These are phyloP conservation scores for Fragum fragum DNA, from an alignment of 2,888 invertebrate genomes.

Conservation along the genomic window DNA sequence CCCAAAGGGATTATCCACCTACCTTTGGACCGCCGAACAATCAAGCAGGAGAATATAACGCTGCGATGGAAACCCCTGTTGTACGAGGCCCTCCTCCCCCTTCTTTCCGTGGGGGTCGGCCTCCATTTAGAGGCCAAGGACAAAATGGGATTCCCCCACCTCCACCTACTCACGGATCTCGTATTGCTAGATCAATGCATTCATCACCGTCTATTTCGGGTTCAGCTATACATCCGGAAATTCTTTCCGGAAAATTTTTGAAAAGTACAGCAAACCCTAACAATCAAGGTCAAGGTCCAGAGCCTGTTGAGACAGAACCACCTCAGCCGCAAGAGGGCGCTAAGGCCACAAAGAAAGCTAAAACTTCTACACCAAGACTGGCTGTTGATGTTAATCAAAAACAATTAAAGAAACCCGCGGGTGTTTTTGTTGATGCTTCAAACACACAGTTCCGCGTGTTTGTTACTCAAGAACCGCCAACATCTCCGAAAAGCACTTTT, in stretches of 20 bases:
- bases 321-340: background rate
- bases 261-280: background rate
- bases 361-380: background rate
- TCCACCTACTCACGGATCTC: background rate
- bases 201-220: background rate
- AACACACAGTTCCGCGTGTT: background rate
- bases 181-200: conserved; percentile 13
- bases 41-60: background rate
- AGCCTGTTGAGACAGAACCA: background rate
- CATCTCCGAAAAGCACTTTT: background rate
- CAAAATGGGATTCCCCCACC: conserved; percentile 2
- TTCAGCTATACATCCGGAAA: background rate
- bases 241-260: conserved; percentile 9
- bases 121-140: conserved; percentile 6
- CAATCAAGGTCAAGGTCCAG: conserved; percentile 17
- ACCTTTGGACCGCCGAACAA: background rate
- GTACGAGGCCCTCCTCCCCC: conserved; percentile 23
- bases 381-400: background rate
- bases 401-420: background rate
- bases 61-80: background rate
- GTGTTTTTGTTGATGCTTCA: background rate
- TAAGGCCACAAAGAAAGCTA: background rate
- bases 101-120: conserved; percentile 17
- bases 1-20: background rate
- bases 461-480: background rate